These are phyloP conservation scores for Steromphala cineraria DNA, from an alignment of 2,888 invertebrate genomes.

Conservation along the genomic window DNA sequence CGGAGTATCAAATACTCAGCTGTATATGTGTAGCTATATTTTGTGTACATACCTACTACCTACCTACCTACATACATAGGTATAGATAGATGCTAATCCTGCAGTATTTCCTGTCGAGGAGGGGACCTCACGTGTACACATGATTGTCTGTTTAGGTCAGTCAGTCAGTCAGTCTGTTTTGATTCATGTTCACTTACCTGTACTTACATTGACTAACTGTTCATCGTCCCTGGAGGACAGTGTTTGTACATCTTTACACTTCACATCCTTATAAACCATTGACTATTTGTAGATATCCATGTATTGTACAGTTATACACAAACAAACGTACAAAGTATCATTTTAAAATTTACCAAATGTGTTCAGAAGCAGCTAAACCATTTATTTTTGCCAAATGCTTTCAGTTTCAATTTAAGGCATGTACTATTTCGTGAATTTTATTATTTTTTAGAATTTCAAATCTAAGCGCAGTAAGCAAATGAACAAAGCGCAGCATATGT, in stretches of 20 bases:
- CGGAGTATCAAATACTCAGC: conserved; percentile 14
- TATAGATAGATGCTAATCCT: background rate
- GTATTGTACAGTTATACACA: background rate
- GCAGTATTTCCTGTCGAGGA: conserved; percentile 1
- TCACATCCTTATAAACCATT: background rate
- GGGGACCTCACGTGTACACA: background rate
- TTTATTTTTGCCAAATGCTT: conserved; percentile 22
- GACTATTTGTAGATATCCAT: background rate
- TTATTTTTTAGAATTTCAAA: background rate
- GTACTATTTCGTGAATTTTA: background rate
- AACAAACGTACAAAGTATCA: background rate
- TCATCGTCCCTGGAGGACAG: background rate
- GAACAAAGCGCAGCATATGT: conserved; percentile 18
- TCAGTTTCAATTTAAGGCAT: conserved; percentile 12
- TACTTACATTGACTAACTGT: background rate
- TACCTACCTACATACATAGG: conserved; percentile 5
- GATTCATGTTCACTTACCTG: background rate
- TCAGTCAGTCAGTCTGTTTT: no score
- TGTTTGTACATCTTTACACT: conserved; percentile 8
- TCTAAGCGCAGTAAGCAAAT: background rate
- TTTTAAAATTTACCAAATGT: conserved; percentile 14
- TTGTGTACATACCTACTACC: conserved; percentile 20
- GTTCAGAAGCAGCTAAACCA: conserved; percentile 25
- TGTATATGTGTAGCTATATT: conserved; percentile 5
- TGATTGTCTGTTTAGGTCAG: conserved; percentile 10